These are phyloP conservation scores for Leucopsar rothschildi DNA, from an alignment of 2,113 vertebrate genomes.

Conservation along the genomic window DNA sequence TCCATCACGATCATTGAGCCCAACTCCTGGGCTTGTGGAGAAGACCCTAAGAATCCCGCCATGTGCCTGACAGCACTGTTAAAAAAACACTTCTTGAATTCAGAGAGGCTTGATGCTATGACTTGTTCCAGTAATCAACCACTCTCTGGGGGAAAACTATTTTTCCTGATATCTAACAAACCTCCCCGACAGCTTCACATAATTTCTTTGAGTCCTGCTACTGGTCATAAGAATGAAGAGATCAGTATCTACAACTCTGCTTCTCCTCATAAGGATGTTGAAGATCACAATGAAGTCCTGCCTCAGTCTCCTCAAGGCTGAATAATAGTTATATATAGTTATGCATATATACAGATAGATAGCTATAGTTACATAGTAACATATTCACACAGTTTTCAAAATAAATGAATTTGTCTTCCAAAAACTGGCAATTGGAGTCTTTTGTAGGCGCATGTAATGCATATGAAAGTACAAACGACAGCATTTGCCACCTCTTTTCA, in stretches of 20 bases:
- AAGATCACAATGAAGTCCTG: background rate
- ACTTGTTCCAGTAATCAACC: background rate
- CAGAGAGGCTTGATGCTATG: background rate
- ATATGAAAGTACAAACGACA: background rate
- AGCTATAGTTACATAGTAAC: background rate
- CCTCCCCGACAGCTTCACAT: background rate
- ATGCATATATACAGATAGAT: background rate
- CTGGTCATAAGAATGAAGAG: background rate
- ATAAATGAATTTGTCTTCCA: background rate
- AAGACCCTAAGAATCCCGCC: background rate
- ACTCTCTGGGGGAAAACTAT: background rate
- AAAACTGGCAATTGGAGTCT: background rate
- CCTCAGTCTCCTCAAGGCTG: background rate
- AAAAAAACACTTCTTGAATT: background rate
- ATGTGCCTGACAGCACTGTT: background rate
- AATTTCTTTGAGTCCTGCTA: background rate
- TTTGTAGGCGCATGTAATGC: background rate
- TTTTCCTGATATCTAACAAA: background rate
- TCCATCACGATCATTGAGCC: background rate
- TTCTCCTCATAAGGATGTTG: background rate
- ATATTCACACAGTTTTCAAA: background rate
- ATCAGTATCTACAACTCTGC: background rate
- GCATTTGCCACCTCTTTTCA: background rate
- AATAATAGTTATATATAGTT: background rate
- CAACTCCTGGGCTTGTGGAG: background rate